Percentiles rank a stretch among this genome's conserved stretches.
phyloP scores from a whole-genome alignment of 2,888 invertebrate species.

The Eupithecia subfuscata region DNA sequence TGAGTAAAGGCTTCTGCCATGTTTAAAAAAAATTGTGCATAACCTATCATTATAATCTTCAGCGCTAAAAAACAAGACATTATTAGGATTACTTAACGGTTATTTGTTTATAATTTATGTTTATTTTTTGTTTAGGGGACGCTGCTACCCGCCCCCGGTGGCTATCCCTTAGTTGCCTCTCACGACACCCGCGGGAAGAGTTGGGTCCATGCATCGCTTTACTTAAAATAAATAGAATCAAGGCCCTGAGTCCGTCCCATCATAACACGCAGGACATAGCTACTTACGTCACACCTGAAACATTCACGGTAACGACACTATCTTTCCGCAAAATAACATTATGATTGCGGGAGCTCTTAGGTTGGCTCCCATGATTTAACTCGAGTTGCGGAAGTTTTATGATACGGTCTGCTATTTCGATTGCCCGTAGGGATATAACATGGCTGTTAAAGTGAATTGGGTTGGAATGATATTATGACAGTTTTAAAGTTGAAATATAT shows the following conservation, averaged over 20 bases:
- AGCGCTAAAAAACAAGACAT: too few species aligned
- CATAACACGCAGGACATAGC: slow-evolving; percentile 56
- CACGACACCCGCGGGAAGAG: too few species aligned
- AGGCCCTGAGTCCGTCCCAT: slow-evolving; percentile 51
- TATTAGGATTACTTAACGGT: too few species aligned
- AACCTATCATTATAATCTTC: too few species aligned
- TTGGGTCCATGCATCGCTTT: neutral
- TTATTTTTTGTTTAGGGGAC: too few species aligned
- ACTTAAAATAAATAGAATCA: neutral
- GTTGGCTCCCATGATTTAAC: slow-evolving; percentile 34
- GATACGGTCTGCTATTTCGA: neutral
- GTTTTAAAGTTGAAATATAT: neutral
- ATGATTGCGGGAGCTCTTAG: slow-evolving; percentile 59
- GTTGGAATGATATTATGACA: neutral
- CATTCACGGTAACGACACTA: slow-evolving; percentile 64
- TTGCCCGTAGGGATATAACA: slow-evolving; percentile 3
- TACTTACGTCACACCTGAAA: slow-evolving; percentile 55
- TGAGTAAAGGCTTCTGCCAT: too few species aligned
- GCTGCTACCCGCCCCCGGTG: too few species aligned
- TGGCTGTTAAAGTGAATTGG: neutral
- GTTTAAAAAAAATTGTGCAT: too few species aligned
- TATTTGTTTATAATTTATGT: too few species aligned
- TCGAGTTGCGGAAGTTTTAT: slow-evolving; percentile 18
- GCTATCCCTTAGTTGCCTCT: too few species aligned
- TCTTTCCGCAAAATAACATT: slow-evolving; percentile 58